Conservation (phyloP, 2,113 vertebrate genomes). For the Girardinichthys multiradiatus region DNA sequence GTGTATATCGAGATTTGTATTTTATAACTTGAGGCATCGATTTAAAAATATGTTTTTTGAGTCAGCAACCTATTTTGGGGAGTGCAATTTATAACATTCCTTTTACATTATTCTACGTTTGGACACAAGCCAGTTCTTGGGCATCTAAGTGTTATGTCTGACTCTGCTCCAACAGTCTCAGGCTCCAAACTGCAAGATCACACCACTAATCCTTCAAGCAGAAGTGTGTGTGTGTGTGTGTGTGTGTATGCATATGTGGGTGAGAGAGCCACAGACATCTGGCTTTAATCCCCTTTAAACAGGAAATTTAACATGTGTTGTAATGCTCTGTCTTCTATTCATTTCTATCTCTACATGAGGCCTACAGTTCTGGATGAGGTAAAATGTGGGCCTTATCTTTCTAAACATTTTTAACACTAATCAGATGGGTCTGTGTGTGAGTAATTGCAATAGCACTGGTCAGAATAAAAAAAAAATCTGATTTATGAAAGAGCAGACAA, state of each 20-base stretch:
- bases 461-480: no score
- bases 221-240: background rate
- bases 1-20: background rate
- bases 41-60: background rate
- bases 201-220: slow-evolving; percentile 1
- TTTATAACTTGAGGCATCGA: background rate
- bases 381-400: no score
- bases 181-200: slow-evolving; percentile 1
- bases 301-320: slow-evolving; percentile 20
- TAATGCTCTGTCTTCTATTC: background rate
- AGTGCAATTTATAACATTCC: background rate
- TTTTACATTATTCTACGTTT: background rate
- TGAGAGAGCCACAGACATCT: slow-evolving; percentile 15
- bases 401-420: no score
- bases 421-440: no score
- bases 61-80: background rate
- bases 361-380: no score
- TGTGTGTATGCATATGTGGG: background rate
- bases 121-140: background rate
- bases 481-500: no score
- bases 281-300: slow-evolving; percentile 31
- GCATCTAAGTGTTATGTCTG: background rate
- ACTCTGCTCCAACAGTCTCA: background rate
- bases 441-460: no score
- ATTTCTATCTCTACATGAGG: background rate